Percentiles rank a stretch among this genome's conserved stretches.
These are phyloP conservation scores for Apodemus sylvaticus DNA, from an alignment of 2,113 vertebrate genomes.

Conservation along the genomic window DNA sequence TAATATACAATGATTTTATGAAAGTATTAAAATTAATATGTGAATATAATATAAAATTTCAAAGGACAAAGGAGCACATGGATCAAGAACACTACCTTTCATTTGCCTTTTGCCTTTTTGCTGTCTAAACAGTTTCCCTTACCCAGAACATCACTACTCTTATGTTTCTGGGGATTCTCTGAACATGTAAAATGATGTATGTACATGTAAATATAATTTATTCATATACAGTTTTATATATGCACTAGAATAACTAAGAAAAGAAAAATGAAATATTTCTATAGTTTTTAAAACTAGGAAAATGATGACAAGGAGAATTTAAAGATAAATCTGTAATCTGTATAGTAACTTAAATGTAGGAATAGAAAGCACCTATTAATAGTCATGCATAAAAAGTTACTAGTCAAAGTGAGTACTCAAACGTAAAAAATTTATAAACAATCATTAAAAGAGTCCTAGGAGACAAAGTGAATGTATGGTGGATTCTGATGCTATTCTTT, in stretches of 20 bases:
- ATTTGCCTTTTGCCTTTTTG: background rate
- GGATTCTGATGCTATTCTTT: conserved; percentile 41
- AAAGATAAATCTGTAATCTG: conserved; percentile 59
- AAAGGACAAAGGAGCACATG: background rate
- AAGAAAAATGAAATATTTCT: background rate
- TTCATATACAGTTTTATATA: conserved; percentile 39
- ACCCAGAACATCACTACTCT: background rate
- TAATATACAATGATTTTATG: background rate
- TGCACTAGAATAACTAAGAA: conserved; percentile 32
- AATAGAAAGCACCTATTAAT: background rate
- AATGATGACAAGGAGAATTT: conserved; percentile 15
- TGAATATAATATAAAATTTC: conserved; percentile 31
- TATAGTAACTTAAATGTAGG: conserved; percentile 16
- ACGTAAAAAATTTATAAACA: background rate
- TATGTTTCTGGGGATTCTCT: background rate
- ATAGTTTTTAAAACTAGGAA: conserved; percentile 24
- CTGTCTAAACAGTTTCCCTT: background rate
- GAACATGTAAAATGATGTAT: background rate
- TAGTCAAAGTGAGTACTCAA: conserved; percentile 47
- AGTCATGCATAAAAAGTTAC: conserved; percentile 24
- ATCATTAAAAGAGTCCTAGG: conserved; percentile 17
- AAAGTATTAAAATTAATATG: conserved; percentile 33
- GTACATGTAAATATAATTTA: conserved; percentile 18
- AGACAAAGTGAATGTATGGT: conserved; percentile 64
- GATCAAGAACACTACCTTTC: background rate